phyloP scores from a whole-genome alignment of 2,888 invertebrate genomes.

The Caradrina clavipalpis region DNA sequence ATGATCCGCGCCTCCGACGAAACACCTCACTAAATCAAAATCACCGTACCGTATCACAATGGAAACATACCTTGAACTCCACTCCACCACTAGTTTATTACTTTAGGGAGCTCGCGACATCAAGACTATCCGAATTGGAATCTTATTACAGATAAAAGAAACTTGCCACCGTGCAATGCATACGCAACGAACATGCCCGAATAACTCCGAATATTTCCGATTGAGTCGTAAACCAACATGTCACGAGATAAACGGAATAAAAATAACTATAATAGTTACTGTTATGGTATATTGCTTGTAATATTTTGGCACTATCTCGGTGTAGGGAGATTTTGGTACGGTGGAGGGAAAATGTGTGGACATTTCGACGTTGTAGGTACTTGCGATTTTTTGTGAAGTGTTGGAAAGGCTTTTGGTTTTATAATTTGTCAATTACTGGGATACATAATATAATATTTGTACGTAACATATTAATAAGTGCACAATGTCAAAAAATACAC shows the following conservation, averaged over 20 bases:
- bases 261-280: constrained; percentile 70
- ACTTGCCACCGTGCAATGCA: constrained; percentile 84
- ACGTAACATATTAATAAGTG: too few relatives aligned
- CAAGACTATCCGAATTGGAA: constrained; percentile 83
- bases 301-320: constrained; percentile 49
- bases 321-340: constrained; percentile 29
- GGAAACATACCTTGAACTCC: constrained; percentile 69
- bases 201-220: constrained; percentile 59
- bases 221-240: constrained; percentile 77
- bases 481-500: too few relatives aligned
- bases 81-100: constrained; percentile 85
- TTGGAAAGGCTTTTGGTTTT: background rate
- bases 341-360: constrained; percentile 24
- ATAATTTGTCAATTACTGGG: too few relatives aligned
- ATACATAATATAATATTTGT: too few relatives aligned
- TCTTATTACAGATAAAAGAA: constrained; percentile 90
- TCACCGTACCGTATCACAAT: constrained; percentile 65
- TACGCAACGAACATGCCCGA: constrained; percentile 75
- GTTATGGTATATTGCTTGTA: constrained; percentile 49
- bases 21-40: background rate
- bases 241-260: constrained; percentile 73
- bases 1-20: too few relatives aligned
- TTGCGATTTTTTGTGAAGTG: background rate
- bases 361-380: background rate
- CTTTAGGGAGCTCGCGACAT: constrained; percentile 85